phyloP scores from a whole-genome alignment of 1,140 invertebrate species.

The Drosophila melanica region DNA sequence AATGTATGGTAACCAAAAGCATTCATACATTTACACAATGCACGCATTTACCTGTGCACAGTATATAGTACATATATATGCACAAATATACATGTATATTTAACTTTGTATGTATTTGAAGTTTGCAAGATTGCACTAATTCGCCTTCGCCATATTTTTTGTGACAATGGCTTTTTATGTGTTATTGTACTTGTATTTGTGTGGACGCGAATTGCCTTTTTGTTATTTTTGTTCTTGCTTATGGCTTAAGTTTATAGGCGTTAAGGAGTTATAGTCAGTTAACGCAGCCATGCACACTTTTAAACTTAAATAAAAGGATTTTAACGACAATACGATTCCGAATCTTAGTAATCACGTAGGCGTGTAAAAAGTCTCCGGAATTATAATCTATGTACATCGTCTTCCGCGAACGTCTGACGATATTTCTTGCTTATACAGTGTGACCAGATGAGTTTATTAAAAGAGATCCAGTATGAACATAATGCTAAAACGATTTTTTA shows the following conservation, averaged over 20 bases:
- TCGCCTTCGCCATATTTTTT: conserved; percentile 55
- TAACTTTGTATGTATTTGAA: conserved; percentile 33
- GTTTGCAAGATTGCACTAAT: conserved; percentile 54
- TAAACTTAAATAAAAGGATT: conserved; percentile 16
- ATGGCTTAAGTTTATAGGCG: conserved; percentile 1
- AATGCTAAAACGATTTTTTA: conserved; percentile 15
- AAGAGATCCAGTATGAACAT: conserved; percentile 18
- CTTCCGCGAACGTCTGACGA: conserved; percentile 55
- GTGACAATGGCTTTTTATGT: conserved; percentile 37
- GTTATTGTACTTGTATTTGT: conserved; percentile 42
- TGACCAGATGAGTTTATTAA: conserved; percentile 8
- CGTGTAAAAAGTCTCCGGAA: conserved; percentile 50
- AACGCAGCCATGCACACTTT: conserved; percentile 13
- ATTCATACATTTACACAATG: conserved; percentile 25
- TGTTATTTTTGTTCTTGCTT: conserved; percentile 27
- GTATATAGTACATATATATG: conserved; percentile 8
- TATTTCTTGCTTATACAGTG: conserved; percentile 36
- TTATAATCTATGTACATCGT: conserved; percentile 53
- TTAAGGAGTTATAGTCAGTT: conserved; percentile 1
- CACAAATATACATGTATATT: conserved; percentile 5
- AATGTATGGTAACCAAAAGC: not conserved
- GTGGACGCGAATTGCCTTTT: conserved; percentile 36
- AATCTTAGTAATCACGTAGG: conserved; percentile 45
- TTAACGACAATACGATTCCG: conserved; percentile 45
- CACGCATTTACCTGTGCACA: conserved; percentile 35